Evolutionary conservation across 2,888 invertebrate genomes (phyloP).

Genomic region (Lutraria lutraria): DNA sequence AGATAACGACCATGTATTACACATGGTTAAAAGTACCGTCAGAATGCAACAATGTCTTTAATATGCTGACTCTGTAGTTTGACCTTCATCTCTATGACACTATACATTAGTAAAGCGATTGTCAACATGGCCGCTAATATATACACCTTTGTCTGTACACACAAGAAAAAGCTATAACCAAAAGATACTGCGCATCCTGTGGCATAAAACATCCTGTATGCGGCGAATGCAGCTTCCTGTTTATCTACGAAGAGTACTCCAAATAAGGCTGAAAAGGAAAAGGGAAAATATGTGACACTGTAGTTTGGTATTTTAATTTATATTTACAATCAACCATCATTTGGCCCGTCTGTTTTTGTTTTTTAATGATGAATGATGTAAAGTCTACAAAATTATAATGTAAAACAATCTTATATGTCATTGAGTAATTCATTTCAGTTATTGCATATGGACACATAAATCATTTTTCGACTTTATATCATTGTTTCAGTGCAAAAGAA

Average conservation of each 20-base stretch:
- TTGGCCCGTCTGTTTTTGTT: too few relatives aligned
- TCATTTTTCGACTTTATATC: too few relatives aligned
- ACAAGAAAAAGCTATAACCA: constrained; percentile 93
- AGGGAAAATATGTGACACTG: too few relatives aligned
- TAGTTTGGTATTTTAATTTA: too few relatives aligned
- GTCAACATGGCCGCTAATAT: constrained; percentile 91
- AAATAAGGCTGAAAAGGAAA: constrained; percentile 89
- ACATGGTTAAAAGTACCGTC: constrained; percentile 17
- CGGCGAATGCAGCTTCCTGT: constrained; percentile 96
- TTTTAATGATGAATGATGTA: too few relatives aligned
- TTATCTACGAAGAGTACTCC: constrained; percentile 95
- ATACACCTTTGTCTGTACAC: constrained; percentile 92
- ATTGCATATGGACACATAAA: too few relatives aligned
- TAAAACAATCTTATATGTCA: too few relatives aligned
- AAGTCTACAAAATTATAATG: too few relatives aligned
- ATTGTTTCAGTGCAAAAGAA: too few relatives aligned
- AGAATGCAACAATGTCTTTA: constrained; percentile 82
- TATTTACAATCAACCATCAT: too few relatives aligned
- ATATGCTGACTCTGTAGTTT: constrained; percentile 83
- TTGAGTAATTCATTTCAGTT: too few relatives aligned
- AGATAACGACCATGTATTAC: neutral
- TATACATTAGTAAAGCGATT: constrained; percentile 92
- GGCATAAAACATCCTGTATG: constrained; percentile 96
- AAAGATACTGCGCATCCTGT: constrained; percentile 96
- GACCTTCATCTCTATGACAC: constrained; percentile 88